These are phyloP conservation scores for Caenorhabditis japonica DNA, from an alignment of 2,888 invertebrate genomes.

Conservation along the genomic window DNA sequence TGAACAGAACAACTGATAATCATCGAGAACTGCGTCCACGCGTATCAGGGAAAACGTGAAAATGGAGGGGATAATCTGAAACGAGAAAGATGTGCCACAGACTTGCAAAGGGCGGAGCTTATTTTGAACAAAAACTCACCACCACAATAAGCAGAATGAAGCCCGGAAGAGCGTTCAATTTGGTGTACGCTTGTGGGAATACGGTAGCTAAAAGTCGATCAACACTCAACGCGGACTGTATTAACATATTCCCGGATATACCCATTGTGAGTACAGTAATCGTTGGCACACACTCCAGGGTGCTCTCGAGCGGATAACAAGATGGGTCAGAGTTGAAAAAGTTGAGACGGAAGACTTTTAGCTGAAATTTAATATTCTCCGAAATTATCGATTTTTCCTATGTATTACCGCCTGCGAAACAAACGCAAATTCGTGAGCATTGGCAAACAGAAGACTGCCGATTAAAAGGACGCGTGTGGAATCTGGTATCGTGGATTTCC, in stretches of 20 bases:
- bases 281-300: slow-evolving; percentile 27
- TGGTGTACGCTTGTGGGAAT: slow-evolving; percentile 16
- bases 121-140: slow-evolving; percentile 10
- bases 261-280: slow-evolving; percentile 35
- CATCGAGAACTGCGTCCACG: slow-evolving; percentile 23
- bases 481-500: slow-evolving; percentile 32
- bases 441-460: slow-evolving; percentile 34
- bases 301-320: slow-evolving; percentile 22
- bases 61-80: slow-evolving; percentile 28
- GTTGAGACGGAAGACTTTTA: slow-evolving; percentile 8
- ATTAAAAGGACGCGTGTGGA: slow-evolving; percentile 30
- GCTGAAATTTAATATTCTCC: slow-evolving; percentile 8
- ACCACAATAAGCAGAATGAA: slow-evolving; percentile 25
- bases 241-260: slow-evolving; percentile 39
- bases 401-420: too few relatives aligned
- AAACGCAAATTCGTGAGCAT: slow-evolving; percentile 35
- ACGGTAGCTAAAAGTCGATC: slow-evolving; percentile 30
- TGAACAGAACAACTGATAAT: slow-evolving; percentile 45
- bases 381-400: not conserved
- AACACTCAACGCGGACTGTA: slow-evolving; percentile 32
- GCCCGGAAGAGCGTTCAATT: slow-evolving; percentile 27
- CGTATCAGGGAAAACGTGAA: slow-evolving; percentile 32
- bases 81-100: not conserved
- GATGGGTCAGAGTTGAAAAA: slow-evolving; percentile 29
- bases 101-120: not conserved